Conservation (phyloP, 2,113 vertebrate genomes). For the Calyptomena viridis region DNA sequence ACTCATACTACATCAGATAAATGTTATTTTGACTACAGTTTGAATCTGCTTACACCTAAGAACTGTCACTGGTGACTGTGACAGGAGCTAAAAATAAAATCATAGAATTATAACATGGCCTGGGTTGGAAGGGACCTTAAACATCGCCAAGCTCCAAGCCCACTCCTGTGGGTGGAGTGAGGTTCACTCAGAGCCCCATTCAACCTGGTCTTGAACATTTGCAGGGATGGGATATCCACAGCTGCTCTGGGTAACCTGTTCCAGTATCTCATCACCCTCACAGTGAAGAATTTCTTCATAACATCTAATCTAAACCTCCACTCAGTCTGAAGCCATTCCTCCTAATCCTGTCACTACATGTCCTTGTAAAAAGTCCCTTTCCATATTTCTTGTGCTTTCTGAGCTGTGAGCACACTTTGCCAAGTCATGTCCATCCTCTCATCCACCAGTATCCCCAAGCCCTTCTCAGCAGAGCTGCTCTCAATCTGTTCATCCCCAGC, state of each 20-base stretch:
- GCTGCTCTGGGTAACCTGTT: neutral
- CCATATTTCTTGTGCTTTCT: neutral
- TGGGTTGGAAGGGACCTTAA: neutral
- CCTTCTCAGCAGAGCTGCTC: neutral
- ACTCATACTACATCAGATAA: neutral
- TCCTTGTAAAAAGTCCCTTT: neutral
- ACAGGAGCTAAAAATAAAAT: neutral
- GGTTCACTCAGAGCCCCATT: neutral
- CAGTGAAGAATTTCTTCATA: neutral
- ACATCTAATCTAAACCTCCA: neutral
- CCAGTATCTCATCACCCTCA: neutral
- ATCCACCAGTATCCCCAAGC: neutral
- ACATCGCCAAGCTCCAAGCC: rapidly evolving
- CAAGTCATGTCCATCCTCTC: neutral
- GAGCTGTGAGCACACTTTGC: neutral
- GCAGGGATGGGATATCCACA: neutral
- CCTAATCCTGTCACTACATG: neutral
- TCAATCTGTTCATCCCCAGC: neutral
- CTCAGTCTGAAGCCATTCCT: neutral
- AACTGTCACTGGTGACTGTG: neutral
- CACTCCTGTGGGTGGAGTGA: neutral
- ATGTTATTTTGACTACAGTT: neutral
- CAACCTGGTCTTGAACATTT: neutral
- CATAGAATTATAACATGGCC: neutral
- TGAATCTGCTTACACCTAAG: neutral